These are phyloP conservation scores for Poecilus cupreus DNA, from an alignment of 2,888 invertebrate genomes.

Conservation along the genomic window DNA sequence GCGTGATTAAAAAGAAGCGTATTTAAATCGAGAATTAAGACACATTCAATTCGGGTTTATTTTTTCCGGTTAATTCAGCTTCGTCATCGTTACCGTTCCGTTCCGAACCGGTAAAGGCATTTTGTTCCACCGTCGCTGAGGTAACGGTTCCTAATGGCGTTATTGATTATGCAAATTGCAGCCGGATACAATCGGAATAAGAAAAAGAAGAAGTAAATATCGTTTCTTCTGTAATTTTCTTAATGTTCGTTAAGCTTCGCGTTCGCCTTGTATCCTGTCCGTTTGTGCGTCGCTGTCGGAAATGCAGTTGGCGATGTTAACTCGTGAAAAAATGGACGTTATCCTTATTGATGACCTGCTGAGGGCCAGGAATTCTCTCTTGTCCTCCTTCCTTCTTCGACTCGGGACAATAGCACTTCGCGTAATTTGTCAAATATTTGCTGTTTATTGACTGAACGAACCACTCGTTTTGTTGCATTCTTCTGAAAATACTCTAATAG, in stretches of 20 bases:
- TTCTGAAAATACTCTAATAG: slow-evolving; percentile 5
- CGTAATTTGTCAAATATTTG: slow-evolving; percentile 32
- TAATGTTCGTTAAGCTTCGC: slow-evolving; percentile 55
- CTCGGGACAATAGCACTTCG: slow-evolving; percentile 4
- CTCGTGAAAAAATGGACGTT: slow-evolving; percentile 33
- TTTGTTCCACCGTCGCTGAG: slow-evolving; percentile 34
- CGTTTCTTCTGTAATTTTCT: slow-evolving; percentile 57
- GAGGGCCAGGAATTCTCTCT: neutral
- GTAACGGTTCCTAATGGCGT: slow-evolving; percentile 48
- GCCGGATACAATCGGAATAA: slow-evolving; percentile 45
- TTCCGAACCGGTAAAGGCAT: slow-evolving; percentile 40
- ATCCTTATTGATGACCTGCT: slow-evolving; percentile 25
- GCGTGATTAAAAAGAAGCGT: slow-evolving; percentile 17
- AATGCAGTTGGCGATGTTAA: slow-evolving; percentile 25
- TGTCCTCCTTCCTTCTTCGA: neutral
- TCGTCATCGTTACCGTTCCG: slow-evolving; percentile 45
- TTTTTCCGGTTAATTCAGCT: slow-evolving; percentile 41
- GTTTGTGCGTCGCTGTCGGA: slow-evolving; percentile 22
- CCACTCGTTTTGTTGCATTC: slow-evolving; percentile 14
- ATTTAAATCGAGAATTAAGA: slow-evolving; percentile 39
- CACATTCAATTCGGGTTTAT: slow-evolving; percentile 43
- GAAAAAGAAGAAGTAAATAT: slow-evolving; percentile 53
- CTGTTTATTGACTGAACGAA: slow-evolving; percentile 16
- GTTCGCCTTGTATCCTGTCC: slow-evolving; percentile 5
- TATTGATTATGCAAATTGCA: slow-evolving; percentile 57